These are phyloP conservation scores for Bos taurus DNA, from an alignment of 2,113 vertebrate genomes.

Conservation along the genomic window ARS-UCD2.0 NC_037331.1:56323001-56323500, in stretches of 20 bases:
- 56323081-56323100: neutral
- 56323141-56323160: neutral
- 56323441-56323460: neutral
- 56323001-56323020: neutral
- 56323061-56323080: neutral
- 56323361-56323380: neutral
- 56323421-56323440: constrained; percentile 28
- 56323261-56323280: constrained; percentile 23
- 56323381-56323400: constrained; percentile 1
- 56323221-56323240: constrained; percentile 60
- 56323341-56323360: constrained; percentile 45
- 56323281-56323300: constrained; percentile 44
- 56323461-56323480: constrained; percentile 15
- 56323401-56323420: neutral
- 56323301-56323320: constrained; percentile 38
- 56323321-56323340: neutral
- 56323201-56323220: constrained; percentile 42
- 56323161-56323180: constrained; percentile 34
- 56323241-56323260: constrained; percentile 51
- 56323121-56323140: neutral
- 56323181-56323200: neutral
- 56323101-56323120: neutral
- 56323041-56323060: neutral
- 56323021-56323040: neutral
- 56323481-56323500: neutral